Evolutionary conservation across 2,113 vertebrate species (phyloP).

Genomic region (Collichthys lucidus): DNA sequence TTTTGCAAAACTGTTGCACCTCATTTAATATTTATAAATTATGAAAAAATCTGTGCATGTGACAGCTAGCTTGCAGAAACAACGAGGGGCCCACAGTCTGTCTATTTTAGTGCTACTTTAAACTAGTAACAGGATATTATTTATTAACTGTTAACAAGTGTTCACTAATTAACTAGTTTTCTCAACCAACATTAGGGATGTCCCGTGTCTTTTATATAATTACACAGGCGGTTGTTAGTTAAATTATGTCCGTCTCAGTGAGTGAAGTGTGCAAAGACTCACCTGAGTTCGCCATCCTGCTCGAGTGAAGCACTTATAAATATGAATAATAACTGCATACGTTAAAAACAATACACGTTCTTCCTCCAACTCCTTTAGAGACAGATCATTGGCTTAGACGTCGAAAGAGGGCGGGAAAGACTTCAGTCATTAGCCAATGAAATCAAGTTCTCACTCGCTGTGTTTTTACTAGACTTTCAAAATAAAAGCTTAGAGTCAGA

Average conservation of each 20-base stretch:
- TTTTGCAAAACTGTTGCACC: neutral
- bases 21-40: neutral
- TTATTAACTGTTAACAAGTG: neutral
- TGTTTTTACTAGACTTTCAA: slow-evolving; percentile 40
- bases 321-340: neutral
- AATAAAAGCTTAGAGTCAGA: slow-evolving; percentile 50
- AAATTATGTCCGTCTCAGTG: neutral
- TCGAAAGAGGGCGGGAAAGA: slow-evolving; percentile 18
- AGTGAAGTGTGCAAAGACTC: neutral
- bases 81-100: neutral
- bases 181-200: neutral
- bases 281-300: slow-evolving; percentile 66
- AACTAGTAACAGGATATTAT: too few relatives aligned
- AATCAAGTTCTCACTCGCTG: neutral
- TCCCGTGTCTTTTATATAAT: neutral
- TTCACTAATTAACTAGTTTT: neutral
- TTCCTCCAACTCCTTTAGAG: neutral
- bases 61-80: neutral
- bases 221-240: neutral
- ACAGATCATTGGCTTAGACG: slow-evolving; percentile 41
- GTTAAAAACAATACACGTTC: neutral
- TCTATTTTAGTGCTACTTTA: neutral
- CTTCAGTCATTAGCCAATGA: slow-evolving; percentile 16
- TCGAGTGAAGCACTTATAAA: neutral
- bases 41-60: neutral